Percentiles rank a stretch among this genome's conserved stretches.
phyloP scores from a whole-genome alignment of 2,888 invertebrate genomes.

The Rotaria sp. region DNA sequence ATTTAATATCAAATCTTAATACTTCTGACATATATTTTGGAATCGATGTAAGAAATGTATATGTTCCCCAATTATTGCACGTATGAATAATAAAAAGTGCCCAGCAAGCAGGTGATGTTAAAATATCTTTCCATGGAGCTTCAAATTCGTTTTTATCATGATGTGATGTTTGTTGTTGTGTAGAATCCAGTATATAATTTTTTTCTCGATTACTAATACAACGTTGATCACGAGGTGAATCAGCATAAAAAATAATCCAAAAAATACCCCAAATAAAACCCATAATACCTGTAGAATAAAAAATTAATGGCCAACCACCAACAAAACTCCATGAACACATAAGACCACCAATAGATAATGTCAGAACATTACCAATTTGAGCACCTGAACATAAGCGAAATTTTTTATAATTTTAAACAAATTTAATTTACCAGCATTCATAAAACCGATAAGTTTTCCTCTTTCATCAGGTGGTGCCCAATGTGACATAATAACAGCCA shows the following conservation, averaged over 20 bases:
- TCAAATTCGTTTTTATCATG: constrained; percentile 32
- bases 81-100: constrained; percentile 37
- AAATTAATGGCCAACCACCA: constrained; percentile 39
- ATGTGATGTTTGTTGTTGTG: constrained; percentile 19
- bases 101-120: constrained; percentile 36
- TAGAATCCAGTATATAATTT: constrained; percentile 29
- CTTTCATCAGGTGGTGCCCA: constrained; percentile 40
- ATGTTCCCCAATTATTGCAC: constrained; percentile 38
- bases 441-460: constrained; percentile 34
- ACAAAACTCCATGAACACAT: constrained; percentile 31
- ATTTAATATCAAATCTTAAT: constrained; percentile 41
- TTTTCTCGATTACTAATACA: constrained; percentile 37
- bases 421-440: constrained; percentile 39
- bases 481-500: constrained; percentile 42
- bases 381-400: constrained; percentile 29
- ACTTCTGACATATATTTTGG: constrained; percentile 41
- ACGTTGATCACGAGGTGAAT: constrained; percentile 33
- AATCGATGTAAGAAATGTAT: constrained; percentile 35
- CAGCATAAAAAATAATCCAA: constrained; percentile 35
- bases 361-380: constrained; percentile 38
- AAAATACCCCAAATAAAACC: constrained; percentile 35
- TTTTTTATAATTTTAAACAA: neutral
- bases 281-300: constrained; percentile 32
- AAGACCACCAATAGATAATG: constrained; percentile 34
- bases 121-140: constrained; percentile 40